Evolutionary conservation across 2,113 vertebrate species (phyloP).

Genomic region (Vombatus ursinus): DNA sequence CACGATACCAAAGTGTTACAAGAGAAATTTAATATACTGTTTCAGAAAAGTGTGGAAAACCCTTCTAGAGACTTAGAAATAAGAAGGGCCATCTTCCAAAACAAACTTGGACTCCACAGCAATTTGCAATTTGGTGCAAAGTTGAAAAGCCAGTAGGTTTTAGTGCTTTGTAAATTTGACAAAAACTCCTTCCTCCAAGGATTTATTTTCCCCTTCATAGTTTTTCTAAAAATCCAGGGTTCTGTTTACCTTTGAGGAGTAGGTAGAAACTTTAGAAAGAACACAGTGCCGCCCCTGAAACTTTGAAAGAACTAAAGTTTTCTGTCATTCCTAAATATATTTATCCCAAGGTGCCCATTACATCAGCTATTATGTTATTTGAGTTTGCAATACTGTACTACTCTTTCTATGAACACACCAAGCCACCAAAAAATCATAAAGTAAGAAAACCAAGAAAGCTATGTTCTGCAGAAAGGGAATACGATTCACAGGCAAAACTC

Average conservation of each 20-base stretch:
- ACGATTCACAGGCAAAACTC: background rate
- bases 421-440: background rate
- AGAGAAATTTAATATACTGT: constrained; percentile 31
- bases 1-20: constrained; percentile 4
- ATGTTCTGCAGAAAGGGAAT: background rate
- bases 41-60: constrained; percentile 60
- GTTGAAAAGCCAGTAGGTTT: constrained; percentile 33
- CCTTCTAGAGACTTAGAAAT: constrained; percentile 56
- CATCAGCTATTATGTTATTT: background rate
- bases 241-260: background rate
- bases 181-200: constrained; percentile 32
- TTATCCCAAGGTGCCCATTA: background rate
- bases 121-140: constrained; percentile 57
- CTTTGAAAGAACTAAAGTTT: constrained; percentile 16
- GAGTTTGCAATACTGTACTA: background rate
- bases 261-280: background rate
- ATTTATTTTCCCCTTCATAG: background rate
- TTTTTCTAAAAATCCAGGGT: background rate
- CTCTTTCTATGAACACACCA: background rate
- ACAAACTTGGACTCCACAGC: constrained; percentile 43
- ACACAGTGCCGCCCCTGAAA: constrained; percentile 28
- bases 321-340: background rate
- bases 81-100: constrained; percentile 43
- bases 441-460: background rate
- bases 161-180: constrained; percentile 52